phyloP scores from a whole-genome alignment of 2,888 invertebrate species.

The Anagyrus pseudococci region DNA sequence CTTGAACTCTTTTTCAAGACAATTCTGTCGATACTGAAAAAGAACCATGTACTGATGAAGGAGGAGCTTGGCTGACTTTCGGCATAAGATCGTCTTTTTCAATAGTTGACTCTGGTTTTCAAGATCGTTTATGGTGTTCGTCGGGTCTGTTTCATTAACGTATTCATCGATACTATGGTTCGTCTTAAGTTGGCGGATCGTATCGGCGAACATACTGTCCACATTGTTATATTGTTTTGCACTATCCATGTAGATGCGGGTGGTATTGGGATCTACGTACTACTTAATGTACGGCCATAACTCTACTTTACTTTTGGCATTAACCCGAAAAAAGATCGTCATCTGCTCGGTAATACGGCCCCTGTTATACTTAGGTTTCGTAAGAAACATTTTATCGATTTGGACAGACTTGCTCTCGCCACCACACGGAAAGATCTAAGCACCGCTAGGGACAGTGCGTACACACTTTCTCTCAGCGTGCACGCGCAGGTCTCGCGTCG shows the following conservation, averaged over 20 bases:
- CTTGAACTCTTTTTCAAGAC: too few relatives aligned
- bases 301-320: slow-evolving; percentile 28
- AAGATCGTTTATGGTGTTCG: slow-evolving; percentile 24
- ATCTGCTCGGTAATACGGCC: slow-evolving; percentile 26
- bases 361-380: slow-evolving; percentile 34
- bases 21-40: too few relatives aligned
- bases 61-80: background rate
- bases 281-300: slow-evolving; percentile 27
- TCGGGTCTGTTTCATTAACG: slow-evolving; percentile 9
- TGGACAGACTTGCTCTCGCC: slow-evolving; percentile 36
- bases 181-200: slow-evolving; percentile 19
- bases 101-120: slow-evolving; percentile 26
- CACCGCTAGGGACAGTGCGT: too few relatives aligned
- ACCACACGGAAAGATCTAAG: slow-evolving; percentile 5
- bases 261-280: slow-evolving; percentile 8
- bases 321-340: slow-evolving; percentile 12
- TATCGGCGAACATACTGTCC: slow-evolving; percentile 6
- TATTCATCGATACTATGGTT: slow-evolving; percentile 28
- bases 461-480: too few relatives aligned
- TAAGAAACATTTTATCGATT: slow-evolving; percentile 38
- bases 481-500: too few relatives aligned
- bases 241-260: slow-evolving; percentile 7
- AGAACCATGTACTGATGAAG: slow-evolving; percentile 29
- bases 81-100: slow-evolving; percentile 4
- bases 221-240: slow-evolving; percentile 5